Evolutionary conservation across 2,888 invertebrate species (phyloP), one percentile per base, ranked within the genome.

Genomic region (Dorcus hopei): DNA sequence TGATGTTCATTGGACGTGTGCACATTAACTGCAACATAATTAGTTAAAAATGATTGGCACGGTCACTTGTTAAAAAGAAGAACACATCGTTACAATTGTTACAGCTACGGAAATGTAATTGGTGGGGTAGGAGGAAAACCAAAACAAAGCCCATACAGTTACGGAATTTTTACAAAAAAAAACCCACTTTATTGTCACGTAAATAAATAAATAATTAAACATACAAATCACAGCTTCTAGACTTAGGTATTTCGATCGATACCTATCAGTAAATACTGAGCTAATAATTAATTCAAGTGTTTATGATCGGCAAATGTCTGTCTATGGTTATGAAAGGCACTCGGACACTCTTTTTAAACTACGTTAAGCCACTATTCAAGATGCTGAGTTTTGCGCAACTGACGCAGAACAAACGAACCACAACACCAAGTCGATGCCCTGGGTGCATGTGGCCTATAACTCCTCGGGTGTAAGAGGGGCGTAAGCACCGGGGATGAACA

Each of bases 381-480:
- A 56, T 59, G 87, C 75, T 90, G 88, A 54, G 89, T 87, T 79
- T 88, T 88, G 70, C 86, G 85, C 80, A 90, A 85, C 69, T 90
- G 89, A 78, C 87, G 87, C 76, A 84, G 80, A 65, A 90, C 89
- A 80, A 90, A 88, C 68, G 87, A 85, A 75, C 89, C 58, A 43
- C 90, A 90, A 78, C 90, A 90, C 90, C 90, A 90, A 33, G 87
- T 86, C 65, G 86, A 85, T 60, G 87, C 85, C 68, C 86, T 82
- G 43, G 83, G 81, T 56, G 83, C 83, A 64, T 78, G 78, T 59
- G 77, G 77, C 54, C 76, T 69, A 65, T 74, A 78, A 59, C 74
- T 72, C 62, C 74, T 72, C 42, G 77, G 76, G 54, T 76, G 74
- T 59, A 75, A 65, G 11, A 75, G 72, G 61, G 72, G 75, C 49